Conservation (phyloP, 2,113 vertebrate species). For the Pao palembangensis region DNA sequence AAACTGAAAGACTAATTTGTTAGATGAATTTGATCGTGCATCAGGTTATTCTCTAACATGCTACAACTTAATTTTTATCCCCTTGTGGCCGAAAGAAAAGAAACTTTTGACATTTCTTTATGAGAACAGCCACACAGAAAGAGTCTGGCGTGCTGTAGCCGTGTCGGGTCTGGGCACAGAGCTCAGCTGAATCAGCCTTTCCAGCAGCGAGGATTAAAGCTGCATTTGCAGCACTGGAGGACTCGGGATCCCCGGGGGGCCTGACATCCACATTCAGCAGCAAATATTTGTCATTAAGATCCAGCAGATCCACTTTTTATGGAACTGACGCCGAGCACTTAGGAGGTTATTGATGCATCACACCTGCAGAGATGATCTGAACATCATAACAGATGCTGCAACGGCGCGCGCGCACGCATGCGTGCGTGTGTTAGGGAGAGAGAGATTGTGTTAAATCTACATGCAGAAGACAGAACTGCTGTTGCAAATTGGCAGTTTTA, state of each 20-base stretch:
- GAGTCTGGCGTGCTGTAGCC: neutral
- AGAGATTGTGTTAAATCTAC: too few relatives aligned
- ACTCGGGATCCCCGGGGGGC: constrained; percentile 12
- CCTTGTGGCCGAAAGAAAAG: constrained; percentile 22
- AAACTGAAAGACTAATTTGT: constrained; percentile 28
- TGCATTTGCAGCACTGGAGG: neutral
- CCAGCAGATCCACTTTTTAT: constrained; percentile 44
- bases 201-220: constrained; percentile 4
- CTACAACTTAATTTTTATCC: constrained; percentile 25
- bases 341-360: constrained; percentile 45
- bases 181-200: constrained; percentile 1
- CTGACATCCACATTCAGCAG: constrained; percentile 23
- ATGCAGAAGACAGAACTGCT: too few relatives aligned
- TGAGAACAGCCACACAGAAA: constrained; percentile 6
- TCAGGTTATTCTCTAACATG: constrained; percentile 9
- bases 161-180: neutral
- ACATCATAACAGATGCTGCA: constrained; percentile 40
- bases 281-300: constrained; percentile 43
- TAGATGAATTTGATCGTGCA: constrained; percentile 29
- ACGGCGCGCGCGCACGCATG: constrained; percentile 18
- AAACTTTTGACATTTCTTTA: constrained; percentile 23
- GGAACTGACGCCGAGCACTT: constrained; percentile 13
- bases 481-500: too few relatives aligned
- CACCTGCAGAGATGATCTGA: constrained; percentile 30
- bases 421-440: neutral